phyloP scores from a whole-genome alignment of 2,113 vertebrate genomes.

The Sylvia atricapilla region DNA sequence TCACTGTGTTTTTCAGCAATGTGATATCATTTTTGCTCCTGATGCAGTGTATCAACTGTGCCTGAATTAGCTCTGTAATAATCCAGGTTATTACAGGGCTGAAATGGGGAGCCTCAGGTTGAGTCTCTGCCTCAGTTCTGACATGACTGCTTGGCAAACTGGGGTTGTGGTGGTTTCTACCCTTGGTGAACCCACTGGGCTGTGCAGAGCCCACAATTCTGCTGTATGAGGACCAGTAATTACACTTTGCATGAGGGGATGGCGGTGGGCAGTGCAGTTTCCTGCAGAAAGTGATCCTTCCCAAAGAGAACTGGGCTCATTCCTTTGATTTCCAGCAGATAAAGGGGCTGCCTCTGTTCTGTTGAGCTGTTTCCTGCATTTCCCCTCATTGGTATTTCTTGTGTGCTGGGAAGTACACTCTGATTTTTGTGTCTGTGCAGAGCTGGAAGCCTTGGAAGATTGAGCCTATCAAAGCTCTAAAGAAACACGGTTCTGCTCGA shows the following conservation, averaged over 20 bases:
- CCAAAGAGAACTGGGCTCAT: not conserved
- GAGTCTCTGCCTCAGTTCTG: not conserved
- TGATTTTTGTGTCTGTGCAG: not conserved
- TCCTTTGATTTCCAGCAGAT: not conserved
- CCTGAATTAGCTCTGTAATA: not conserved
- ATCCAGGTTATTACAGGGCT: not conserved
- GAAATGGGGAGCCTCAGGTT: not conserved
- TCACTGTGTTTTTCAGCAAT: accelerated
- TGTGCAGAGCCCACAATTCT: not conserved
- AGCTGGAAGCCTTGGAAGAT: slow-evolving; percentile 3
- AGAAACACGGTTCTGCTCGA: not conserved
- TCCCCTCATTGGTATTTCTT: not conserved
- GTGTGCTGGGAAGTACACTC: not conserved
- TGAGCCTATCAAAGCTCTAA: slow-evolving; percentile 1
- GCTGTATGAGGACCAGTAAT: not conserved
- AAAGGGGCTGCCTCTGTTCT: not conserved
- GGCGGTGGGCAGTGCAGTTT: not conserved
- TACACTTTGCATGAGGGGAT: not conserved
- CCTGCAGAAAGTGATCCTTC: not conserved
- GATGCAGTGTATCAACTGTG: not conserved
- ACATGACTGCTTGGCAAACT: not conserved
- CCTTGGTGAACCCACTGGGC: not conserved
- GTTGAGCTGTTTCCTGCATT: not conserved
- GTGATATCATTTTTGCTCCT: not conserved
- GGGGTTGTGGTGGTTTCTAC: not conserved